phyloP scores from a whole-genome alignment of 2,797 vertebrate species.

The Rhynchonycteris naso region DNA sequence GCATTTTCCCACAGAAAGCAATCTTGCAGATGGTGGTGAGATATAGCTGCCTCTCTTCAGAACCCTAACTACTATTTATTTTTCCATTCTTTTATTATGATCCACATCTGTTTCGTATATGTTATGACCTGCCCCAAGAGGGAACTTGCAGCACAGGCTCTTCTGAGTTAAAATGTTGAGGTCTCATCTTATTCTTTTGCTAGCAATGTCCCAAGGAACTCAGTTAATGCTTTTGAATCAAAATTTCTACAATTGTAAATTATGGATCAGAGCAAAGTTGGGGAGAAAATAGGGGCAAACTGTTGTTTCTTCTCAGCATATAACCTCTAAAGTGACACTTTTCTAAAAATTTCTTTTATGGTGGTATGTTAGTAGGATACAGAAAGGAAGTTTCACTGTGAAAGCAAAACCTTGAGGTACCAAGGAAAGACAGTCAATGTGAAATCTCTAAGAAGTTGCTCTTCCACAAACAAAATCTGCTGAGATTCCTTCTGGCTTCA shows the following conservation, averaged over 20 bases:
- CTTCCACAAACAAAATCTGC: background rate
- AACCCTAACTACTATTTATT: constrained; percentile 64
- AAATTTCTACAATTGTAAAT: background rate
- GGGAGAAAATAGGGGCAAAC: background rate
- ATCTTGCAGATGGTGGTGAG: constrained; percentile 25
- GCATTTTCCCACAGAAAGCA: constrained; percentile 65
- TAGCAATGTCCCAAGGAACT: background rate
- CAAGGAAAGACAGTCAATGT: background rate
- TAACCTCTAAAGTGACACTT: background rate
- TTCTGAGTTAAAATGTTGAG: background rate
- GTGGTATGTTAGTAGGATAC: background rate
- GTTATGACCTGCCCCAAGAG: constrained; percentile 55
- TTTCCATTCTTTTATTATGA: constrained; percentile 67
- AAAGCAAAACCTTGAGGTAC: background rate
- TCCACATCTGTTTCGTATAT: constrained; percentile 75
- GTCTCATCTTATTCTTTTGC: background rate
- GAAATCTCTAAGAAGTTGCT: background rate
- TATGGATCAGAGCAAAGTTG: background rate
- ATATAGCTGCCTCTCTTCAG: background rate
- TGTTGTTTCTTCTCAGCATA: background rate
- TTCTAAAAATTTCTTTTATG: background rate
- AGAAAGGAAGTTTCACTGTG: background rate
- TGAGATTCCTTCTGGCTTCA: constrained; percentile 3
- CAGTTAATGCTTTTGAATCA: background rate
- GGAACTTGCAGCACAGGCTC: background rate